Evolutionary conservation across 2,113 vertebrate genomes (phyloP).

Genomic region (Erythrocercus mccallii): DNA sequence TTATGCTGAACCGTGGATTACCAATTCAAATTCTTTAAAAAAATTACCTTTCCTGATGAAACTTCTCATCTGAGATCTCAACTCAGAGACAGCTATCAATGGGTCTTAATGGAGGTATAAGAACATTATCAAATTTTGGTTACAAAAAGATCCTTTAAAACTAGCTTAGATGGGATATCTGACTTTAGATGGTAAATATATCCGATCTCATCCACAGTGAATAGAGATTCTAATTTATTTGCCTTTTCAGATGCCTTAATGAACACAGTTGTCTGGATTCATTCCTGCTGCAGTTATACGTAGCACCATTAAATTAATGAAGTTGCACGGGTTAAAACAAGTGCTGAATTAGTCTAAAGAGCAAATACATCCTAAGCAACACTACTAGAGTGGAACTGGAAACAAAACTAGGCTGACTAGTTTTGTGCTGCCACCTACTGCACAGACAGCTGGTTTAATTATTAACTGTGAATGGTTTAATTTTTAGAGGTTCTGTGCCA

Average conservation of each 20-base stretch:
- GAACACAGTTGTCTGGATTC: not conserved
- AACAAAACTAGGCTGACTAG: not conserved
- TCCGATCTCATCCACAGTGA: not conserved
- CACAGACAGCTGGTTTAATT: not conserved
- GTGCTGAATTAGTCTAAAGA: not conserved
- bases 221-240: not conserved
- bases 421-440: conserved; percentile 60
- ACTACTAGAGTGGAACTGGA: not conserved
- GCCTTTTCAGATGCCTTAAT: not conserved
- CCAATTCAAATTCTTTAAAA: not conserved
- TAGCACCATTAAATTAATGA: not conserved
- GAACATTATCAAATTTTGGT: not conserved
- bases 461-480: not conserved
- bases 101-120: not conserved
- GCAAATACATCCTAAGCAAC: not conserved
- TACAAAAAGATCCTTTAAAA: not conserved
- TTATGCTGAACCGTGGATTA: not conserved
- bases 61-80: not conserved
- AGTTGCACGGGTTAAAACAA: not conserved
- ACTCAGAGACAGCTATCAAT: not conserved
- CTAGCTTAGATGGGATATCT: not conserved
- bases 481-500: not conserved
- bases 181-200: not conserved
- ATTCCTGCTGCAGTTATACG: not conserved
- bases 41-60: not conserved